Evolutionary conservation across 35 echinoderm and acorn worm genomes (phyloP).

Genomic region (Lytechinus pictus): DNA sequence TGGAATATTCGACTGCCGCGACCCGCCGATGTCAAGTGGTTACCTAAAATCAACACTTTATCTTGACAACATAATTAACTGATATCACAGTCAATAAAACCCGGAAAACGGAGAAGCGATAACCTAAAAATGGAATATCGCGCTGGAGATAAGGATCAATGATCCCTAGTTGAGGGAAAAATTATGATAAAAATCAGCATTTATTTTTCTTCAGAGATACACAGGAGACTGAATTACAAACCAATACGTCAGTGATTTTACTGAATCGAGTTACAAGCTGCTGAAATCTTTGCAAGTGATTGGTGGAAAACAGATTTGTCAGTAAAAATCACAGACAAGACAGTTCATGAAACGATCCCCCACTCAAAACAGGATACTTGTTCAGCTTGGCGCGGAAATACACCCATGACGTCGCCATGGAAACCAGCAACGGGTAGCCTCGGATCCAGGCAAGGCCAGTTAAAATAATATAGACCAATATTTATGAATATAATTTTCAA

Average conservation of each 20-base stretch:
- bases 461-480: too few species aligned
- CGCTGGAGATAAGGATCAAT: neutral
- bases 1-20: too few species aligned
- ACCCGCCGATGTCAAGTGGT: neutral
- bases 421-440: neutral
- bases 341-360: too few species aligned
- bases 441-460: neutral
- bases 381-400: neutral
- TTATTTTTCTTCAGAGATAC: neutral
- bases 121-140: neutral
- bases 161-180: neutral
- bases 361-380: neutral
- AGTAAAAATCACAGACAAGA: too few species aligned
- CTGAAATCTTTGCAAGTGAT: too few species aligned
- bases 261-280: too few species aligned
- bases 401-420: neutral
- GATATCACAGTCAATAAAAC: neutral
- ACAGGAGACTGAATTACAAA: neutral
- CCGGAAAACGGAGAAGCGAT: neutral
- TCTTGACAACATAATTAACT: slow-evolving; percentile 14
- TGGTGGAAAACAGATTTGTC: too few species aligned
- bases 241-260: too few species aligned
- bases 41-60: neutral
- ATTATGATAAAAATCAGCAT: neutral
- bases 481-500: too few species aligned